Evolutionary conservation across 2,113 vertebrate genomes (phyloP).

Genomic region (Alaudala cheleensis): DNA sequence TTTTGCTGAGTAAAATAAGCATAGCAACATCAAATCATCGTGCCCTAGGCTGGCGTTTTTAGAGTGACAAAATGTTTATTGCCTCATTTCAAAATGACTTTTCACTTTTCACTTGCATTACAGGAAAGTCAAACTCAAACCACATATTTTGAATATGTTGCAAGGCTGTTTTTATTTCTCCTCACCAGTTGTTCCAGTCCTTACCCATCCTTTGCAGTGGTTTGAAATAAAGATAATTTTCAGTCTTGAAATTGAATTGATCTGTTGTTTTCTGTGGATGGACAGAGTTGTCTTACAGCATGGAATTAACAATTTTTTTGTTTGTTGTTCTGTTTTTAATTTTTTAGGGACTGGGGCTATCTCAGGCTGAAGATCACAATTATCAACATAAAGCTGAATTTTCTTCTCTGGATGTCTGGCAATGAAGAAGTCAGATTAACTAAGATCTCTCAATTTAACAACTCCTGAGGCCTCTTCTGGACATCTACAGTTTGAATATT

Average conservation of each 20-base stretch:
- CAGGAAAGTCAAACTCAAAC: neutral
- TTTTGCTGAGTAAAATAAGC: neutral
- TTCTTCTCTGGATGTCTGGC: neutral
- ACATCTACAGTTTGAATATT: neutral
- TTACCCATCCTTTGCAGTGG: neutral
- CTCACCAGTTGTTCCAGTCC: neutral
- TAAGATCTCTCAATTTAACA: neutral
- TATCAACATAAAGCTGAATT: neutral
- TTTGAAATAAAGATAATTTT: neutral
- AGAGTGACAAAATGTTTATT: neutral
- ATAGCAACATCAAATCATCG: neutral
- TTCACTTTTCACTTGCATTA: neutral
- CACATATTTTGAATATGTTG: neutral
- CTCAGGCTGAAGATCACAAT: neutral
- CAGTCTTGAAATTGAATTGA: neutral
- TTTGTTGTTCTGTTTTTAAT: neutral
- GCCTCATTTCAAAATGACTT: neutral
- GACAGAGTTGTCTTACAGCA: neutral
- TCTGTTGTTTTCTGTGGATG: neutral
- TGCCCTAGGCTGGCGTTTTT: neutral
- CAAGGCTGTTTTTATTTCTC: neutral
- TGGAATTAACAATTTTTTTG: neutral
- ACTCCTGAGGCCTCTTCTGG: neutral
- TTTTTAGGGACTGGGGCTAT: neutral
- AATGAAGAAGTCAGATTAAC: neutral